phyloP scores from a whole-genome alignment of 2,797 vertebrate genomes.

The Onychomys arenicola region DNA sequence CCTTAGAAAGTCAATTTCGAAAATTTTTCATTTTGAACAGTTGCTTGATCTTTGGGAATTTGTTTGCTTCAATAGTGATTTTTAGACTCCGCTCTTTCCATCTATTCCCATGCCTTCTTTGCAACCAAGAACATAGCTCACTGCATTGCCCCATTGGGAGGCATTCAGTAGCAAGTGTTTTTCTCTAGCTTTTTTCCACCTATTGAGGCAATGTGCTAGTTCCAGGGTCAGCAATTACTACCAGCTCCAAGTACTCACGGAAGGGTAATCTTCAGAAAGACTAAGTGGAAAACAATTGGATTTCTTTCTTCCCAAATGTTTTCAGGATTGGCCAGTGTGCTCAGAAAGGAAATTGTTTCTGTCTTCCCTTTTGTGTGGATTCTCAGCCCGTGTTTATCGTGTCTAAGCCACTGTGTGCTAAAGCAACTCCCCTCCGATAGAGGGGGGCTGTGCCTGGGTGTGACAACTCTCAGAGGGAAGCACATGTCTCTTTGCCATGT shows the following conservation, averaged over 20 bases:
- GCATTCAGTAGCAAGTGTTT: not conserved
- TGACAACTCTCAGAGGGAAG: not conserved
- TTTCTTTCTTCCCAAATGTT: slow-evolving; percentile 11
- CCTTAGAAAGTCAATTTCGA: not conserved
- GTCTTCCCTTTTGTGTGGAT: not conserved
- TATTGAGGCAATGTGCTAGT: not conserved
- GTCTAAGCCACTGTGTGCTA: not conserved
- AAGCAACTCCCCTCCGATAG: no score
- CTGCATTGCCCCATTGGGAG: not conserved
- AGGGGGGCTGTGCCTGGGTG: no score
- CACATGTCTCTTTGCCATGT: not conserved
- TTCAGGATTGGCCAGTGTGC: not conserved
- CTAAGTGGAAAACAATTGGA: not conserved
- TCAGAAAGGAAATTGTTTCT: not conserved
- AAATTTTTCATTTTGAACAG: not conserved
- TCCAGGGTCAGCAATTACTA: not conserved
- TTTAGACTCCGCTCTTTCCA: not conserved
- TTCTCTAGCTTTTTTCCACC: not conserved
- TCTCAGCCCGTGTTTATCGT: not conserved
- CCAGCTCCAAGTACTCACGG: not conserved
- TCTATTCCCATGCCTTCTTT: not conserved
- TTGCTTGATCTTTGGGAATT: slow-evolving; percentile 22
- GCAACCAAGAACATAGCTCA: not conserved
- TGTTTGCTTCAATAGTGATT: slow-evolving; percentile 20
- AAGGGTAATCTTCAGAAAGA: not conserved